phyloP scores from a whole-genome alignment of 2,888 invertebrate genomes.

The Lithosia quadra region DNA sequence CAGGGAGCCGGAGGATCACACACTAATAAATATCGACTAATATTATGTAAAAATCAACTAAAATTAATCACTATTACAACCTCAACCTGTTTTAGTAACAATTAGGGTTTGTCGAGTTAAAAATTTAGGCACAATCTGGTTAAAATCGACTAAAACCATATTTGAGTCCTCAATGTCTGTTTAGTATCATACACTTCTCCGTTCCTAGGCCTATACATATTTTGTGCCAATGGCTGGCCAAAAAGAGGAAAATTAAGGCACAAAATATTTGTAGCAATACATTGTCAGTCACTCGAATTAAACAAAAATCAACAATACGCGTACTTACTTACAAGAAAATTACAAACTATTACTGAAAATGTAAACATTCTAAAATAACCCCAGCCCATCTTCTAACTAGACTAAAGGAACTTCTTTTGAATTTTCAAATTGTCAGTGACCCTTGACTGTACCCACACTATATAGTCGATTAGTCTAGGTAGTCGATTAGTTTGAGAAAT shows the following conservation, averaged over 20 bases:
- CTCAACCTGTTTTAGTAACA: conserved; percentile 38
- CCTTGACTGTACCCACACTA: neutral
- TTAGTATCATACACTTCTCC: conserved; percentile 30
- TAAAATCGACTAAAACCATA: conserved; percentile 37
- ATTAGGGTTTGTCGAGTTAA: conserved; percentile 35
- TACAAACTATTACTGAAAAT: conserved; percentile 37
- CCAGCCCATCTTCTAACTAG: neutral
- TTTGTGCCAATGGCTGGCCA: conserved; percentile 27
- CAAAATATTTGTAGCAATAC: conserved; percentile 63
- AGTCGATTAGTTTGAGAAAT: conserved; percentile 17
- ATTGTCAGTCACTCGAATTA: conserved; percentile 58
- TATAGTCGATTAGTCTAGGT: conserved; percentile 12
- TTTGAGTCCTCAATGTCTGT: conserved; percentile 19
- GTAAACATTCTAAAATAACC: conserved; percentile 3
- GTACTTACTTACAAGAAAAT: conserved; percentile 48
- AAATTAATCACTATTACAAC: conserved; percentile 41
- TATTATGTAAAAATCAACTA: conserved; percentile 21
- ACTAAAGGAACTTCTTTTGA: neutral
- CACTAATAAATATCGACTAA: conserved; percentile 27
- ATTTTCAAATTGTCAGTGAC: neutral
- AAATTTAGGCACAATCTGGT: conserved; percentile 45
- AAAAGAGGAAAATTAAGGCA: conserved; percentile 39
- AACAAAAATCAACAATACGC: conserved; percentile 58
- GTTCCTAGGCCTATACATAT: conserved; percentile 33
- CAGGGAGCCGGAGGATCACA: conserved; percentile 26